phyloP scores from a whole-genome alignment of 2,113 vertebrate species.

The Turnix velox region DNA sequence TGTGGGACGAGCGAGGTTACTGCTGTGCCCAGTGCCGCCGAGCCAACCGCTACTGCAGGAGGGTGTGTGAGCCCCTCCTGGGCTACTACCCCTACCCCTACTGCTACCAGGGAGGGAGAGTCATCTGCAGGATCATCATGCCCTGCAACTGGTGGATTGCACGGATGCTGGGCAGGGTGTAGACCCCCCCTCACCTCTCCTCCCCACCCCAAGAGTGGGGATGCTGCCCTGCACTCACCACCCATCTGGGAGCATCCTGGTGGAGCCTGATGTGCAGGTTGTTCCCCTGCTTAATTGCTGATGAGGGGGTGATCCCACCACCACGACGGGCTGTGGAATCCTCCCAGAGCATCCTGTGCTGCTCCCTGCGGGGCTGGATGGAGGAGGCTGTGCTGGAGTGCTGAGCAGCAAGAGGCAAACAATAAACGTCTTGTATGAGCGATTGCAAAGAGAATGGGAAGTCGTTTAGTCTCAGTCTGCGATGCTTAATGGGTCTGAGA shows the following conservation, averaged over 20 bases:
- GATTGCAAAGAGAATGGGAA: conserved; percentile 52
- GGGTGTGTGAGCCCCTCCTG: conserved; percentile 87
- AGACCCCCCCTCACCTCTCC: not conserved
- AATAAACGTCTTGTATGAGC: conserved; percentile 56
- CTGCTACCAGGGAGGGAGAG: conserved; percentile 91
- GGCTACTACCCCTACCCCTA: conserved; percentile 93
- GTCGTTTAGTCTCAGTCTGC: not conserved
- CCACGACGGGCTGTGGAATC: not conserved
- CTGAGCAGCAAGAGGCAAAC: not conserved
- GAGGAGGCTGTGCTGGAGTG: not conserved
- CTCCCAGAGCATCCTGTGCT: rapidly evolving
- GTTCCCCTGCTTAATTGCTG: not conserved
- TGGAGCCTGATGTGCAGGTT: not conserved
- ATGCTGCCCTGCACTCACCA: rapidly evolving
- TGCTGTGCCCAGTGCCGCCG: conserved; percentile 91
- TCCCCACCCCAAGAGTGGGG: too few relatives aligned
- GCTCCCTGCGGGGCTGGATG: not conserved
- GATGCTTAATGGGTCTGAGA: conserved; percentile 14
- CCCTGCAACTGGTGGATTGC: conserved; percentile 99
- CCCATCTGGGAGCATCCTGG: rapidly evolving
- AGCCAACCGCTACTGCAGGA: conserved; percentile 87
- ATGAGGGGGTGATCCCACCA: rapidly evolving
- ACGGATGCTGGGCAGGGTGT: conserved; percentile 91
- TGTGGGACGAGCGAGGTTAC: conserved; percentile 87
- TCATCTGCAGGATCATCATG: conserved; percentile 94